Evolutionary conservation across 2,888 invertebrate species (phyloP), one percentile per base, ranked within the genome.

Genomic region (Onchidella celtica): DNA sequence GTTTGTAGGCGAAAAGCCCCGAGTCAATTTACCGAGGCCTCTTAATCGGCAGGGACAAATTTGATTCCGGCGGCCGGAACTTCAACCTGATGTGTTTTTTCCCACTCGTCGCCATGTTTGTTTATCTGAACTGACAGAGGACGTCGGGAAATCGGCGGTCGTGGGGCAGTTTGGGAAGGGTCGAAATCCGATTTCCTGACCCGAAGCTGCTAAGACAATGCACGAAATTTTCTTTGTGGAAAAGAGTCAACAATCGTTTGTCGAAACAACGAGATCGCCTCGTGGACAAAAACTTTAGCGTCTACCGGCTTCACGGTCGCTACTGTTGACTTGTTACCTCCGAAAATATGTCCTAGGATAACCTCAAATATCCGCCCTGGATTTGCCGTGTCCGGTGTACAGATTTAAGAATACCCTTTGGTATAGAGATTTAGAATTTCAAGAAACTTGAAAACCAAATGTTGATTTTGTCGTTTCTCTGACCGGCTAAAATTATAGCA

Each of bases 171-270:
- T 17, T 59, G 68, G 68, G 77, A 77, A 47, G 57, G 77, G 66
- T 57, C 47, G 55, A 55, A 77, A 77, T 77, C 77, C 77, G 77
- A 77, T 77, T 77, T 77, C 77, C 77, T 77, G 66, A 34, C 55
- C 68, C 14, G 17, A 77, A 68, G 32, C 77, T 24, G 77, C 6
- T 66, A 68, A 77, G 68, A 77, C 77, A 68, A 77, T 68, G 68
- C 68, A 40, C 17, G 66, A 17, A 57, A 57, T 66, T 77, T 66
- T 77, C 77, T 68, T 77, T 68, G 77, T n/a, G 55, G 47, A 29
- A 11, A 9, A 66, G 24, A 76, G 17, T 55, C 40, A 65, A 76
- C 55, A 66, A 32, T 65, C 21, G 11, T 47, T 61, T 38, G 29
- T 17, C 11, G 65, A 63, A 63, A 34, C n/a, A 69, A 40, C 34